phyloP scores from a whole-genome alignment of 2,797 vertebrate genomes.

The Siniperca obscura region DNA sequence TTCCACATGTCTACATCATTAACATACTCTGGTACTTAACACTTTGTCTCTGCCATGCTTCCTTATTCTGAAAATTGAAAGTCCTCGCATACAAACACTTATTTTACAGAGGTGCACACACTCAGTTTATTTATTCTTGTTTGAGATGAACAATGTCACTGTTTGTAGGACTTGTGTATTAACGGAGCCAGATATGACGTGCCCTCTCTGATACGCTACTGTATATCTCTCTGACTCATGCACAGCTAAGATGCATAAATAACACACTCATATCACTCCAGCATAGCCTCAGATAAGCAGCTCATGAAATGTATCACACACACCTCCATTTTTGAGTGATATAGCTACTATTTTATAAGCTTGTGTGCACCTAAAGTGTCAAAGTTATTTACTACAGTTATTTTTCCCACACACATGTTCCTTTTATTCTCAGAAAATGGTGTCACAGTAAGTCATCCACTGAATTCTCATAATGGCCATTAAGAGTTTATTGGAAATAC shows the following conservation, averaged over 20 bases:
- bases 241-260: slow-evolving; percentile 27
- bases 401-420: not conserved
- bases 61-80: slow-evolving; percentile 15
- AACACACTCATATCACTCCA: slow-evolving; percentile 22
- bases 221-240: slow-evolving; percentile 6
- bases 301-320: slow-evolving; percentile 18
- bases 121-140: slow-evolving; percentile 21
- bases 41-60: not conserved
- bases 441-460: slow-evolving; percentile 1
- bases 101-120: slow-evolving; percentile 13
- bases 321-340: slow-evolving; percentile 3
- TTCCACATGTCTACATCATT: slow-evolving; percentile 41
- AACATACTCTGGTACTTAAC: slow-evolving; percentile 32
- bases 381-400: not conserved
- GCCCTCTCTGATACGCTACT: not conserved
- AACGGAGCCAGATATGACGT: slow-evolving; percentile 14
- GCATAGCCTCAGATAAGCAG: slow-evolving; percentile 26
- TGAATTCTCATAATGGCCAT: slow-evolving; percentile 11
- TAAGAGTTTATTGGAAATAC: slow-evolving; percentile 17
- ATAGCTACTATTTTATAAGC: not conserved
- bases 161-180: slow-evolving; percentile 15
- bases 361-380: not conserved
- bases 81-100: slow-evolving; percentile 2
- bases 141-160: slow-evolving; percentile 15
- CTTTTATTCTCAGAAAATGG: slow-evolving; percentile 13